Evolutionary conservation across 2,113 vertebrate genomes (phyloP), one percentile per base, ranked within the genome.

Genomic region (Cololabis saira): DNA sequence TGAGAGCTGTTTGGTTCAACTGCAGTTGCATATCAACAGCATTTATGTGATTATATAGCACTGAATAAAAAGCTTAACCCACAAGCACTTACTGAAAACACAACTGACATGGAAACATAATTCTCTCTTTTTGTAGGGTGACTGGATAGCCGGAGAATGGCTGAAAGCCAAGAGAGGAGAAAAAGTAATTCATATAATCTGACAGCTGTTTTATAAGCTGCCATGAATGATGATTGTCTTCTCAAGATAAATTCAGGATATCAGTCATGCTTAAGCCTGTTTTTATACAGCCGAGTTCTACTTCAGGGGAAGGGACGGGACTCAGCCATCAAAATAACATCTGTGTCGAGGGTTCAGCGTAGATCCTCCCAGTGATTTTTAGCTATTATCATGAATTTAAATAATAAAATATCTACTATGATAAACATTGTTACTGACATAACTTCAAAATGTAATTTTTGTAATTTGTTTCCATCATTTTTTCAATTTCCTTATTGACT

Each of bases 171-270:
- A 21, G 11, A 42, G 3, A 19, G 41, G 19, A 61, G 13, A n/a
- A n/a, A n/a, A 47, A 50, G 24, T 47, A 4, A 60, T 73, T 55
- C 14, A 45, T 76, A 55, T 41, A 45, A 74, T 64, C n/a, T 58
- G 61, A 64, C 54, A 61, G 49, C 18, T 74, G 27, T 47, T 61
- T 57, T 14, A 60, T 33, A 43, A 37, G 16, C 60, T 51, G 70
- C 40, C 16, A 41, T 57, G 68, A 64, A 12, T 63, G 48, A 84
- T 69, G 50, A 59, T 33, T 14, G 7, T 64, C 60, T 58, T 14
- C 55, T 58, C 12, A 61, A 51, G 53, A 67, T 18, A 33, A 2
- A 58, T 47, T 51, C 43, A 51, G 10, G 14, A 55, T 67, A 58
- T 54, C 43, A 61, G 56, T 53, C 53, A 0, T 42, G 27, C 30